A percentile compares a stretch with the other conserved stretches of the same genome.
Conservation (phyloP, 2,797 vertebrate genomes). For the Poeciliopsis turneri region DNA sequence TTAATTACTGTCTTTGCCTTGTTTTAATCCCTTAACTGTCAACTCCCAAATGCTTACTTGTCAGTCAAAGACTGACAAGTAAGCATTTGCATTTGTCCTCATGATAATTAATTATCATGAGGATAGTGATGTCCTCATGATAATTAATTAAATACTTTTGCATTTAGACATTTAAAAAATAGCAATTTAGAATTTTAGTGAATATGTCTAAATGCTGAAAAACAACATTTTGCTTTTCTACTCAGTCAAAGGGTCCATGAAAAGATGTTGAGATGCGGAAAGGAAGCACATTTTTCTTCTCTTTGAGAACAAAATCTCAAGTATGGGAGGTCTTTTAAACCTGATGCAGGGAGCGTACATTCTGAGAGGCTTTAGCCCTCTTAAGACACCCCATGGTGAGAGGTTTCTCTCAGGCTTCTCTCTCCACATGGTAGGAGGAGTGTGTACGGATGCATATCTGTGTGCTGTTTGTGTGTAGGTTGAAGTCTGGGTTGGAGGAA, state of each 20-base stretch:
- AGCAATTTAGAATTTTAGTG: background rate
- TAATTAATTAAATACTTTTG: background rate
- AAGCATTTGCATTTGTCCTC: too few species aligned
- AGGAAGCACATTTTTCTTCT: slow-evolving; percentile 14
- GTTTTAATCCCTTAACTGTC: background rate
- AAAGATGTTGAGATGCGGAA: slow-evolving; percentile 13
- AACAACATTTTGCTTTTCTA: background rate
- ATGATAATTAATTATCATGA: background rate
- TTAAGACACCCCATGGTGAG: slow-evolving; percentile 57
- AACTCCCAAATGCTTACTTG: background rate
- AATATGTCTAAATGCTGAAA: background rate
- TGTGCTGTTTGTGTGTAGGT: slow-evolving; percentile 36
- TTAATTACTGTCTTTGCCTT: background rate
- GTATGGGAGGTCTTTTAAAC: slow-evolving; percentile 50
- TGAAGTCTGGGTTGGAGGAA: slow-evolving; percentile 46
- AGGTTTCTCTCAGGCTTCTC: slow-evolving; percentile 64
- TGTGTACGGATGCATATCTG: slow-evolving; percentile 17
- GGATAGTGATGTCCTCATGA: background rate
- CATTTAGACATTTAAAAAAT: background rate
- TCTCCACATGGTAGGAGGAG: slow-evolving; percentile 32
- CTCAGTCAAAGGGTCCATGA: slow-evolving; percentile 1
- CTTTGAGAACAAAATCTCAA: slow-evolving; percentile 34
- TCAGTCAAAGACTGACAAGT: too few species aligned
- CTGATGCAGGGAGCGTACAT: slow-evolving; percentile 46
- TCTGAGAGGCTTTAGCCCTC: slow-evolving; percentile 60